Percentiles rank a stretch among this genome's conserved stretches.
phyloP scores from a whole-genome alignment of 2,797 vertebrate species.

The Pseudochirops corinnae region DNA sequence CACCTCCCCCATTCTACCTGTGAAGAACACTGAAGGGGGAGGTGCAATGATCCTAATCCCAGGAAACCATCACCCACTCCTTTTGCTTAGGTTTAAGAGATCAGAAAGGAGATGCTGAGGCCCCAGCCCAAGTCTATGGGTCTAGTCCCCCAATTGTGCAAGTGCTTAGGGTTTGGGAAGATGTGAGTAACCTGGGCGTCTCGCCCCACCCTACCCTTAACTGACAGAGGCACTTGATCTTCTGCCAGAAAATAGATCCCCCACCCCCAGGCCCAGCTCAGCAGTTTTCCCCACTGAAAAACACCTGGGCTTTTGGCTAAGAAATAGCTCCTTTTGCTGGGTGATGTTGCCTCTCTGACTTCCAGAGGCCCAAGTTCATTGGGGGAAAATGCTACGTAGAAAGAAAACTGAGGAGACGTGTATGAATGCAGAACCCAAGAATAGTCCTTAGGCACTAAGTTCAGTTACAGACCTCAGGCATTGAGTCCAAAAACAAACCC shows the following conservation, averaged over 20 bases:
- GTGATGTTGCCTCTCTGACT: constrained; percentile 1
- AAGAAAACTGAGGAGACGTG: not conserved
- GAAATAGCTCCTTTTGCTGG: constrained; percentile 4
- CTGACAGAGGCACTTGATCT: constrained; percentile 64
- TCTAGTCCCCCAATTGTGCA: constrained; percentile 55
- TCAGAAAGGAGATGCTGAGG: constrained; percentile 57
- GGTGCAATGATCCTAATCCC: not conserved
- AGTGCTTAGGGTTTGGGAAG: constrained; percentile 17
- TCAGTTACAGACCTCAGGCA: fast-evolving
- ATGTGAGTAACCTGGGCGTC: constrained; percentile 71
- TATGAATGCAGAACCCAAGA: not conserved
- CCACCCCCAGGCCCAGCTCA: constrained; percentile 55
- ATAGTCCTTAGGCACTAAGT: not conserved
- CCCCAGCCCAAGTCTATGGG: constrained; percentile 30
- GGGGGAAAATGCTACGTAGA: not conserved
- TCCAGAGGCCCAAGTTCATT: not conserved
- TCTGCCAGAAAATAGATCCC: constrained; percentile 36
- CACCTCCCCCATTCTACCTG: not conserved
- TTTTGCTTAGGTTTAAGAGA: not conserved
- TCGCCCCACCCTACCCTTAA: constrained; percentile 51
- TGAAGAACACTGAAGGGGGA: not conserved
- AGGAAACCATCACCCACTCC: not conserved
- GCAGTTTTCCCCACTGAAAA: constrained; percentile 19
- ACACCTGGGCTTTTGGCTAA: constrained; percentile 32
- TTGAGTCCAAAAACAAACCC: not conserved